Percentiles rank a stretch among this genome's conserved stretches.
These are phyloP conservation scores for Solen grandis DNA, from an alignment of 1,140 invertebrate genomes.

Conservation along the genomic window DNA sequence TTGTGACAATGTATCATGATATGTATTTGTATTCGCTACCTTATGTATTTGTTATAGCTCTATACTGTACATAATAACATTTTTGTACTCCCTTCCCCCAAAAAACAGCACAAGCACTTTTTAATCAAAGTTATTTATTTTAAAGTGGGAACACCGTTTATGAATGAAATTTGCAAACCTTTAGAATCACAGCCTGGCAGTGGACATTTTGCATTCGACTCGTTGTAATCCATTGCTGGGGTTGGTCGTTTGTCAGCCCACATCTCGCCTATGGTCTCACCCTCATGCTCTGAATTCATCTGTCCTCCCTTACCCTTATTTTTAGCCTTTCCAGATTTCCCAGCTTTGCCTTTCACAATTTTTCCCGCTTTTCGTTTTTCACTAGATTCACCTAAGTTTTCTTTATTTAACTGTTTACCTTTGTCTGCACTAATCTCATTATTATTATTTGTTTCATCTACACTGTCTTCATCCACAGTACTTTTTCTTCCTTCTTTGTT, in stretches of 20 bases:
- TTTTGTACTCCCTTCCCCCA: no score
- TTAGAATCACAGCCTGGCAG: conserved; percentile 93
- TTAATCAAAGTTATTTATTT: no score
- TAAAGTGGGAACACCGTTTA: no score
- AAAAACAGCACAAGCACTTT: no score
- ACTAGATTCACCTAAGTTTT: no score
- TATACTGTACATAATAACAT: no score
- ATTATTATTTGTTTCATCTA: background rate
- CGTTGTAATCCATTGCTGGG: conserved; percentile 76
- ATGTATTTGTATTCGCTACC: no score
- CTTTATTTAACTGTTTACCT: no score
- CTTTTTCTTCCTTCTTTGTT: conserved; percentile 23
- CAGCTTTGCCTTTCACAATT: conserved; percentile 2
- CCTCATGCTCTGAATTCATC: conserved; percentile 44
- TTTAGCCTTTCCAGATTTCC: conserved; percentile 42
- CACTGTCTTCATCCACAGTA: conserved; percentile 3
- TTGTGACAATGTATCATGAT: no score
- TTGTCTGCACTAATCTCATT: background rate
- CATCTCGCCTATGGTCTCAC: no score
- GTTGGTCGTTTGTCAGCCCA: conserved; percentile 73
- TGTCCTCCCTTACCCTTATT: conserved; percentile 22
- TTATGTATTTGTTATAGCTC: no score
- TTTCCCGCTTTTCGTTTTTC: background rate
- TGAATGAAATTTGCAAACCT: no score
- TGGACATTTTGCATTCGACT: conserved; percentile 85